These are phyloP conservation scores for Albula glossodonta DNA, from an alignment of 2,113 vertebrate species.

Conservation along the genomic window DNA sequence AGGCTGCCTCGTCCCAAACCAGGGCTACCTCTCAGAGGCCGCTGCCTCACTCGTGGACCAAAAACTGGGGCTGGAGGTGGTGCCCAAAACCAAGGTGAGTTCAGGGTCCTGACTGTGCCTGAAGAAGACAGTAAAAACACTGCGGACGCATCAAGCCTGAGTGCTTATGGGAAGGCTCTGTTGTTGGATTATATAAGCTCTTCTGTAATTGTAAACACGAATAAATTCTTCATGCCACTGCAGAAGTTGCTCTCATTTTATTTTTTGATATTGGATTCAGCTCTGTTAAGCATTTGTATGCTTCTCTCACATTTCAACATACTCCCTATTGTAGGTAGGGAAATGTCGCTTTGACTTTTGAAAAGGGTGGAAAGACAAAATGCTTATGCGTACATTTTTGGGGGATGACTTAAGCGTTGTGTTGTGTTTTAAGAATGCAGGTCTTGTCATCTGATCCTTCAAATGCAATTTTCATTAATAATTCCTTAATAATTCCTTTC, in stretches of 20 bases:
- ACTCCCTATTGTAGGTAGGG: too few relatives aligned
- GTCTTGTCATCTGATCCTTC: background rate
- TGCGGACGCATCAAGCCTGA: too few relatives aligned
- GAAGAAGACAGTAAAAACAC: too few relatives aligned
- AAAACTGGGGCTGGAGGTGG: conserved; percentile 86
- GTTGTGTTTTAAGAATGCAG: background rate
- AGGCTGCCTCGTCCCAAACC: conserved; percentile 95
- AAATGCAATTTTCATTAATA: background rate
- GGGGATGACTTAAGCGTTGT: background rate
- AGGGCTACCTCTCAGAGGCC: conserved; percentile 95
- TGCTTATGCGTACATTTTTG: too few relatives aligned
- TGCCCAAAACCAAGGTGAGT: conserved; percentile 94
- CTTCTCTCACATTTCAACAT: too few relatives aligned
- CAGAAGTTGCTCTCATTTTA: too few relatives aligned
- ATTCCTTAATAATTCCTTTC: conserved; percentile 31
- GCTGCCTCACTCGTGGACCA: conserved; percentile 91
- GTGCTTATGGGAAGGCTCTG: too few relatives aligned
- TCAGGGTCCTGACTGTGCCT: background rate
- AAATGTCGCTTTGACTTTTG: background rate
- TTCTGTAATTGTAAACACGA: too few relatives aligned
- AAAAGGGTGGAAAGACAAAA: background rate
- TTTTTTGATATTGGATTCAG: too few relatives aligned
- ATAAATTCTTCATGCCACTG: too few relatives aligned
- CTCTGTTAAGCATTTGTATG: too few relatives aligned
- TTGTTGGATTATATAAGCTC: too few relatives aligned